phyloP scores from a whole-genome alignment of 2,113 vertebrate genomes.

The Crotalus tigris region DNA sequence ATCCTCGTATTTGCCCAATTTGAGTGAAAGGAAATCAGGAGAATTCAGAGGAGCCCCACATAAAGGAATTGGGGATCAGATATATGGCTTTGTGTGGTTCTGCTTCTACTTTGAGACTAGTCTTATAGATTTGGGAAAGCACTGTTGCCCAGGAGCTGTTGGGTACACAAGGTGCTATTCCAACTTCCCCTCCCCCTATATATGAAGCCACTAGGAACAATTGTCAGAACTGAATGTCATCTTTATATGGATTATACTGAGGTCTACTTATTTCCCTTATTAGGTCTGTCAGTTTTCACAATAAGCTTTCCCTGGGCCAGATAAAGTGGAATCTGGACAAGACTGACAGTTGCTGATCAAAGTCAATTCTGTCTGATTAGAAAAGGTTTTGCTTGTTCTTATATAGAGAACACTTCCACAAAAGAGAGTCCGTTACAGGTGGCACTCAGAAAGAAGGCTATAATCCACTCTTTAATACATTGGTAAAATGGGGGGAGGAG shows the following conservation, averaged over 20 bases:
- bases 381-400: neutral
- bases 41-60: slow-evolving; percentile 33
- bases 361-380: neutral
- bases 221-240: neutral
- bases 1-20: slow-evolving; percentile 30
- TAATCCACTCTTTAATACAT: neutral
- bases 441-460: neutral
- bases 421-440: neutral
- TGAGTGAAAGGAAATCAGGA: slow-evolving; percentile 35
- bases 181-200: neutral
- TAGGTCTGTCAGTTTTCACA: neutral
- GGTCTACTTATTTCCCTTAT: neutral
- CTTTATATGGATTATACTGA: neutral
- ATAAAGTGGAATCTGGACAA: neutral
- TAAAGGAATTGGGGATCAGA: slow-evolving; percentile 33
- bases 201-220: neutral
- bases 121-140: neutral
- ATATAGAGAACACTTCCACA: neutral
- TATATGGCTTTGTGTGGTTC: slow-evolving; percentile 5
- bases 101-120: neutral
- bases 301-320: neutral
- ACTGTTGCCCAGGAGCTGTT: neutral
- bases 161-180: neutral
- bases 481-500: neutral
- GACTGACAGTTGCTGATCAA: neutral